A percentile compares a stretch with the other conserved stretches of the same genome.
phyloP scores from a whole-genome alignment of 2,888 invertebrate species.

The Spicauda simplicius region DNA sequence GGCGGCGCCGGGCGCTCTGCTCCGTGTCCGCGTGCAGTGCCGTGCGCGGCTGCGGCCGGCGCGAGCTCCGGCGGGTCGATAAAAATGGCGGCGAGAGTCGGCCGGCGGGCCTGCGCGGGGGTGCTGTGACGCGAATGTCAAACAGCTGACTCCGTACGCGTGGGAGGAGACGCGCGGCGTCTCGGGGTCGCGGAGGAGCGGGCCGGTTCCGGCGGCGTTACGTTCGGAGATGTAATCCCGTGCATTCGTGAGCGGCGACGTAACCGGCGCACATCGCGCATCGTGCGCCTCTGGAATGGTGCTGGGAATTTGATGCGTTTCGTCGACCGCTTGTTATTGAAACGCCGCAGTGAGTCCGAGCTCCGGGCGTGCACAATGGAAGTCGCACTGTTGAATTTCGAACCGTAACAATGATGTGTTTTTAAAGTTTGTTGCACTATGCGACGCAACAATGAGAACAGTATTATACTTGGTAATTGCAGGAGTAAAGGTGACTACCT shows the following conservation, averaged over 20 bases:
- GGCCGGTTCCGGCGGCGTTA: conserved; percentile 31
- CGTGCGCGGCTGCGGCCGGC: conserved; percentile 48
- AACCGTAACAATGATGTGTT: conserved; percentile 32
- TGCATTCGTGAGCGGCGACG: conserved; percentile 30
- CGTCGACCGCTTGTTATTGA: conserved; percentile 24
- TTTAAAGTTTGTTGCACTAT: conserved; percentile 36
- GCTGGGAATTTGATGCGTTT: conserved; percentile 30
- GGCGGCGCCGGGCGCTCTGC: conserved; percentile 47
- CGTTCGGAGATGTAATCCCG: conserved; percentile 36
- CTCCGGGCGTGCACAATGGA: conserved; percentile 26
- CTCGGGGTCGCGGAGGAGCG: conserved; percentile 38
- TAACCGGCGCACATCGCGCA: conserved; percentile 21
- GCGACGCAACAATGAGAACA: conserved; percentile 41
- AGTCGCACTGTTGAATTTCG: conserved; percentile 28
- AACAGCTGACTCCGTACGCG: conserved; percentile 76
- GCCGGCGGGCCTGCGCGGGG: conserved; percentile 43
- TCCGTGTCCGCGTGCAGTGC: conserved; percentile 40
- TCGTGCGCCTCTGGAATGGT: conserved; percentile 2
- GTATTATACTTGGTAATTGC: conserved; percentile 46
- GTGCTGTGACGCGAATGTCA: conserved; percentile 61
- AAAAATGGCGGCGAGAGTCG: conserved; percentile 55
- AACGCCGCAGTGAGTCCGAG: conserved; percentile 32
- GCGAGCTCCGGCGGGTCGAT: conserved; percentile 59
- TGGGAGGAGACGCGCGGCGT: conserved; percentile 50
- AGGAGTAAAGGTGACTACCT: conserved; percentile 44